Base-by-base conservation (phyloP, 2,113 vertebrate species). In the Ochotona curzoniae region DNA sequence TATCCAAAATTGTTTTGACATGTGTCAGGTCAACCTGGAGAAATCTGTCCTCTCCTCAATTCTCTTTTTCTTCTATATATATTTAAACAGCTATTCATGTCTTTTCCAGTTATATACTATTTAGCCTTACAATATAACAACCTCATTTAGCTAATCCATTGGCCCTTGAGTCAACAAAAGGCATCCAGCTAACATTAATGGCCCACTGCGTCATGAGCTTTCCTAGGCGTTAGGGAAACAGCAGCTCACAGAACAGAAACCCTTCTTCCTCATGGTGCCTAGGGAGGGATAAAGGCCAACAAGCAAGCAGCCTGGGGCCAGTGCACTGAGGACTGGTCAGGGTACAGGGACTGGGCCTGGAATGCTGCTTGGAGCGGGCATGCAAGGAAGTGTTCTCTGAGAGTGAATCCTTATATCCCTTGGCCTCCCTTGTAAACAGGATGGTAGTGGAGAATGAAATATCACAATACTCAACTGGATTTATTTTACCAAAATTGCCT, bases 121-220 rank as follows among this genome's bases (percentile, higher is more conserved):
- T 89, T 25, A 28, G 21, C 26, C 54, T 6, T 49, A 14, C 28
- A 47, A 57, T 14, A 28, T 18, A 75, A 67, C n/a, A 14, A 15
- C 32, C 12, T 44, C 47, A 4, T 1, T 81, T 9, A 7, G 0
- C 32, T 73, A n/a, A n/a, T 76, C 78, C n/a, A 26, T 35, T 28
- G 32, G 3, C n/a, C 11, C 30, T 44, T 83, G 44, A 1, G 11
- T n/a, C 26, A 44, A 7, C 3, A 49, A 5, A 15, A 38, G 1
- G 20, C 35, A 13, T n/a, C 47, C 35, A 28, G 26, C 4, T 30
- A 64, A 30, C 47, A 18, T 1, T 21, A 21, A 30, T 0, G 21
- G n/a, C 32, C 8, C 0, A 1, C 18, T 10, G 12, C n/a, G 18
- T 17, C 14, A 0, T 7, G 6, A 2, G 4, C 5, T 21, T 0